Evolutionary conservation across 2,888 invertebrate genomes (phyloP).

Genomic region (Eupithecia inturbata): DNA sequence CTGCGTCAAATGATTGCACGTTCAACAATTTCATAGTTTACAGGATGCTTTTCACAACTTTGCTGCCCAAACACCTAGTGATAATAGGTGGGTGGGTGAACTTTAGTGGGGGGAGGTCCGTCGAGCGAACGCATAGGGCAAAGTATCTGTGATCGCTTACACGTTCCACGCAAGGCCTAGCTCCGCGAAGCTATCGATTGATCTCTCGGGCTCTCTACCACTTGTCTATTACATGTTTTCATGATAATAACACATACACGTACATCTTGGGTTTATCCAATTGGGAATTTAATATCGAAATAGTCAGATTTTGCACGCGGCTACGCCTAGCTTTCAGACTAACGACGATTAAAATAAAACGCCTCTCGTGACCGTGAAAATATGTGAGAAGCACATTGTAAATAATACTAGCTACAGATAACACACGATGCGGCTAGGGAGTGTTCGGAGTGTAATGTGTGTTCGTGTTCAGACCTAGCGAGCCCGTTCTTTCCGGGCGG

Average conservation of each 20-base stretch:
- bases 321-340: conserved; percentile 25
- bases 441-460: conserved; percentile 37
- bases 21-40: conserved; percentile 36
- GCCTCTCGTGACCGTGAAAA: conserved; percentile 59
- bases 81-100: conserved; percentile 35
- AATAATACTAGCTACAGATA: conserved; percentile 62
- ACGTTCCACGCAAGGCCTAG: conserved; percentile 82
- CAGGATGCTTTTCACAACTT: conserved; percentile 39
- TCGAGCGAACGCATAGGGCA: conserved; percentile 76
- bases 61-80: conserved; percentile 34
- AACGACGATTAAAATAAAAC: conserved; percentile 18
- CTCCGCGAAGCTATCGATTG: conserved; percentile 78
- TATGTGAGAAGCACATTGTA: conserved; percentile 72
- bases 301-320: conserved; percentile 10
- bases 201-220: conserved; percentile 76
- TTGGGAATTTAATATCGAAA: conserved; percentile 3
- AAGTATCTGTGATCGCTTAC: conserved; percentile 82
- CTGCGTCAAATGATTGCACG: conserved; percentile 14
- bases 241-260: conserved; percentile 64
- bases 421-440: conserved; percentile 39
- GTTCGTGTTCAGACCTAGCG: conserved; percentile 91
- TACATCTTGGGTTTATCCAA: conserved; percentile 30
- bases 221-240: conserved; percentile 76
- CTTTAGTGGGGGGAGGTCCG: conserved; percentile 50
- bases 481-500: conserved; percentile 96